These are phyloP conservation scores for Ameiurus melas DNA, from an alignment of 2,113 vertebrate species.

Conservation along the genomic window DNA sequence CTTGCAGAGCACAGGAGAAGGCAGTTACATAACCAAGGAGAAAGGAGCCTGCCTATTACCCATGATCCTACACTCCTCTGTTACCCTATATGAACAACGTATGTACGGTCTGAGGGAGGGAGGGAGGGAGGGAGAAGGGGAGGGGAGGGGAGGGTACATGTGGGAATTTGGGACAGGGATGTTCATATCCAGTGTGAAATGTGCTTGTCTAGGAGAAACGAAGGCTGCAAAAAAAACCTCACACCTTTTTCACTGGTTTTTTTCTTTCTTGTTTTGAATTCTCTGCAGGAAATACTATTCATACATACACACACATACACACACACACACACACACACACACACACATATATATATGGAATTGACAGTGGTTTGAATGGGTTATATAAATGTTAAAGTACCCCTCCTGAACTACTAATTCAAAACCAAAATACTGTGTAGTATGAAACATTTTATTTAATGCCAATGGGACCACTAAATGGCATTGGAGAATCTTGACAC, in stretches of 20 bases:
- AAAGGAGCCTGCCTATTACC: constrained; percentile 63
- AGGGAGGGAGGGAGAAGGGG: constrained; percentile 50
- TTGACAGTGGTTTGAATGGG: constrained; percentile 63
- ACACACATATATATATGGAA: constrained; percentile 40
- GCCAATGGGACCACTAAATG: too few relatives aligned
- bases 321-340: constrained; percentile 28
- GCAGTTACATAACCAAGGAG: constrained; percentile 54
- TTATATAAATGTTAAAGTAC: constrained; percentile 55
- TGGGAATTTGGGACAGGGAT: constrained; percentile 48
- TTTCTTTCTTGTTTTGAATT: constrained; percentile 67
- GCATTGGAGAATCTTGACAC: neutral
- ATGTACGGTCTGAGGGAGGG: constrained; percentile 54
- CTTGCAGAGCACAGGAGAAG: constrained; percentile 53
- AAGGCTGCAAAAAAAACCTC: constrained; percentile 59
- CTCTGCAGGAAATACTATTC: constrained; percentile 67
- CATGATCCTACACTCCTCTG: constrained; percentile 65
- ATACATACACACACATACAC: constrained; percentile 28
- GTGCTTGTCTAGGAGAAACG: constrained; percentile 17
- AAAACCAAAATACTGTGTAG: neutral
- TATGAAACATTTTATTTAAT: neutral
- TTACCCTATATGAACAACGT: constrained; percentile 54
- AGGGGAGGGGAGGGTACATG: constrained; percentile 45
- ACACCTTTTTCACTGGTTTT: constrained; percentile 56
- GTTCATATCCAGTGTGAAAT: constrained; percentile 14
- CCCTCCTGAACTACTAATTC: neutral